Conservation (phyloP, 1,140 invertebrate genomes). For the Pinna nobilis region DNA sequence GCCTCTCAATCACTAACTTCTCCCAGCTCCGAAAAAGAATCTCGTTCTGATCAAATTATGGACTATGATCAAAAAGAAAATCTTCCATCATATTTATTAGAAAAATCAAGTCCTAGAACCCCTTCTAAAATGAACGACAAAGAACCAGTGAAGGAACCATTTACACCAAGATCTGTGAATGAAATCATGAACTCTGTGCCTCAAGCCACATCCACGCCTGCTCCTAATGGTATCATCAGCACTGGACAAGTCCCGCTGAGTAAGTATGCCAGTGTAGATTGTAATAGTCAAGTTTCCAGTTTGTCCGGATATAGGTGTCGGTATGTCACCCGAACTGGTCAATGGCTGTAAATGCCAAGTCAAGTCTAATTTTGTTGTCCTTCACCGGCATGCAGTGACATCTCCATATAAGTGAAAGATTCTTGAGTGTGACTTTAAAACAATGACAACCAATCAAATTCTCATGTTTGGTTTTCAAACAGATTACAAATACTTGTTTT, state of each 20-base stretch:
- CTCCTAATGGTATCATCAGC: conserved; percentile 51
- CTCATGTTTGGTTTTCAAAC: too few relatives aligned
- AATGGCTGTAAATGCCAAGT: too few relatives aligned
- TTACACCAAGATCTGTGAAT: conserved; percentile 52
- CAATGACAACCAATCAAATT: too few relatives aligned
- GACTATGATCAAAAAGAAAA: conserved; percentile 46
- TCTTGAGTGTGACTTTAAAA: too few relatives aligned
- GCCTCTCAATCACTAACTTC: background rate
- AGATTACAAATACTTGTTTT: too few relatives aligned
- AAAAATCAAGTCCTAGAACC: conserved; percentile 31
- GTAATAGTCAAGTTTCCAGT: background rate
- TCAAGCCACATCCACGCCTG: conserved; percentile 60
- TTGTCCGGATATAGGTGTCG: too few relatives aligned
- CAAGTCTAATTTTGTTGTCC: too few relatives aligned
- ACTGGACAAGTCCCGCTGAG: conserved; percentile 38
- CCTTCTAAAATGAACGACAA: conserved; percentile 42
- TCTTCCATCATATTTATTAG: conserved; percentile 10
- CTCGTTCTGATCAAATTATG: conserved; percentile 7
- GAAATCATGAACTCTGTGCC: conserved; percentile 42
- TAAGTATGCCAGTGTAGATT: conserved; percentile 1
- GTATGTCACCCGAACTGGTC: too few relatives aligned
- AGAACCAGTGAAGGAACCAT: conserved; percentile 37
- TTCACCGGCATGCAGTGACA: too few relatives aligned
- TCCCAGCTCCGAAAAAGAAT: conserved; percentile 11
- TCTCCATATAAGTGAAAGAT: too few relatives aligned